These are phyloP conservation scores for Chiropotes sagulatus DNA, from an alignment of 2,797 vertebrate genomes.

Conservation along the genomic window DNA sequence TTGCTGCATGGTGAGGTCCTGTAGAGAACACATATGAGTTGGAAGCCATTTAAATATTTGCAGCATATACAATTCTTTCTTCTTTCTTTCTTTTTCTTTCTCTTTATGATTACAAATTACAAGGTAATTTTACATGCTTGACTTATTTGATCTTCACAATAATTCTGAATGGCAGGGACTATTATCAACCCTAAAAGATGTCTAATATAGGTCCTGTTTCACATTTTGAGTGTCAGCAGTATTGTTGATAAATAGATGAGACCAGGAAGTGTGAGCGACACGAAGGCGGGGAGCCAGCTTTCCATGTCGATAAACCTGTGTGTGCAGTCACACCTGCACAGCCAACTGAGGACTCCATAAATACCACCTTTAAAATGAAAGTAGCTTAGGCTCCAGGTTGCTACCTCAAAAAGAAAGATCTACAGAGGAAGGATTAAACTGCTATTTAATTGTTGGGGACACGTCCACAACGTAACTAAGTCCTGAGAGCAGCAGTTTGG, in stretches of 20 bases:
- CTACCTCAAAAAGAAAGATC: slow-evolving; percentile 61
- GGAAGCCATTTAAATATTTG: neutral
- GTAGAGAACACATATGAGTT: neutral
- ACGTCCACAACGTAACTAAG: slow-evolving; percentile 22
- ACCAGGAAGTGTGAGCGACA: neutral
- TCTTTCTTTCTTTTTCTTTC: neutral
- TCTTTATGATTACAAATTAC: neutral
- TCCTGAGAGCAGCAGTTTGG: slow-evolving; percentile 54
- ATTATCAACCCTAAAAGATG: neutral
- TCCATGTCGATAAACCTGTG: neutral
- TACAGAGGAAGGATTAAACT: slow-evolving; percentile 37
- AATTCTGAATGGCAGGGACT: neutral
- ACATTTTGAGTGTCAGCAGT: neutral
- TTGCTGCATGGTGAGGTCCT: neutral
- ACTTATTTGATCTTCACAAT: neutral
- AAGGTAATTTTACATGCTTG: neutral
- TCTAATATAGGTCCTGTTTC: neutral
- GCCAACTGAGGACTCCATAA: neutral
- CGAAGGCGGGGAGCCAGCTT: neutral
- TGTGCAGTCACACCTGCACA: neutral
- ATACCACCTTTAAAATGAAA: slow-evolving; percentile 40
- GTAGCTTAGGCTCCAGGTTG: neutral
- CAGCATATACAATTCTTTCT: neutral
- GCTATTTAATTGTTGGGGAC: slow-evolving; percentile 59
- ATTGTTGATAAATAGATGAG: neutral